Percentiles rank a stretch among this genome's conserved stretches.
Evolutionary conservation across 2,888 invertebrate genomes (phyloP).

Genomic region (Erebia palarica): DNA sequence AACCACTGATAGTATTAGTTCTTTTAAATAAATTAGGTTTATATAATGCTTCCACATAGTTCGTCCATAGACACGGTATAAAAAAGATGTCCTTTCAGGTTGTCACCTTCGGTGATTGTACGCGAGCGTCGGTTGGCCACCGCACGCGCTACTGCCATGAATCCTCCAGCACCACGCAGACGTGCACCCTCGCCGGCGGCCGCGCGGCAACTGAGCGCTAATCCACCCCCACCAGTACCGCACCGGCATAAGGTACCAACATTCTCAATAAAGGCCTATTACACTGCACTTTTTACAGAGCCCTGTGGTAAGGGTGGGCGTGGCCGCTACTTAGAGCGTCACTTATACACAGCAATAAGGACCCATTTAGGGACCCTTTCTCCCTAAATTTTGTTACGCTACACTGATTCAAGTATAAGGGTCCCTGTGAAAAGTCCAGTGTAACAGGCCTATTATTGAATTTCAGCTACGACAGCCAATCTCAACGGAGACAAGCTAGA

Average conservation of each 20-base stretch:
- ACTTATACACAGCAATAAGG: too few species aligned
- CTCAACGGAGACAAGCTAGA: too few species aligned
- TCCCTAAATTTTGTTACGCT: too few species aligned
- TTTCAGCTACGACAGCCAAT: too few species aligned
- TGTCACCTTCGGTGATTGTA: slow-evolving; percentile 85
- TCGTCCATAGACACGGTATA: not conserved
- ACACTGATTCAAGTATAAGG: too few species aligned
- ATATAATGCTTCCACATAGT: not conserved
- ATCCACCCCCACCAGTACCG: slow-evolving; percentile 80
- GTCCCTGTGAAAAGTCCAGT: too few species aligned
- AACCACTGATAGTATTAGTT: not conserved
- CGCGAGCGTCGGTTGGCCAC: slow-evolving; percentile 84
- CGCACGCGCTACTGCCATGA: slow-evolving; percentile 87
- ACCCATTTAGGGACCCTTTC: too few species aligned
- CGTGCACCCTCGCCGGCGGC: slow-evolving; percentile 74
- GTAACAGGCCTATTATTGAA: too few species aligned
- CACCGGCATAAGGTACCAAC: slow-evolving; percentile 69
- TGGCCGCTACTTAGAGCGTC: too few species aligned
- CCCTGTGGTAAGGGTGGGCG: too few species aligned
- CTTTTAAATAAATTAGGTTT: not conserved
- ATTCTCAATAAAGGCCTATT: too few species aligned
- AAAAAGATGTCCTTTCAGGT: slow-evolving; percentile 47
- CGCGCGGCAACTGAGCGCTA: slow-evolving; percentile 80
- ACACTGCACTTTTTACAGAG: too few species aligned
- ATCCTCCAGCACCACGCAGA: slow-evolving; percentile 87